These are phyloP conservation scores for Crossocerus cetratus DNA, from an alignment of 2,888 invertebrate genomes.

Conservation along the genomic window DNA sequence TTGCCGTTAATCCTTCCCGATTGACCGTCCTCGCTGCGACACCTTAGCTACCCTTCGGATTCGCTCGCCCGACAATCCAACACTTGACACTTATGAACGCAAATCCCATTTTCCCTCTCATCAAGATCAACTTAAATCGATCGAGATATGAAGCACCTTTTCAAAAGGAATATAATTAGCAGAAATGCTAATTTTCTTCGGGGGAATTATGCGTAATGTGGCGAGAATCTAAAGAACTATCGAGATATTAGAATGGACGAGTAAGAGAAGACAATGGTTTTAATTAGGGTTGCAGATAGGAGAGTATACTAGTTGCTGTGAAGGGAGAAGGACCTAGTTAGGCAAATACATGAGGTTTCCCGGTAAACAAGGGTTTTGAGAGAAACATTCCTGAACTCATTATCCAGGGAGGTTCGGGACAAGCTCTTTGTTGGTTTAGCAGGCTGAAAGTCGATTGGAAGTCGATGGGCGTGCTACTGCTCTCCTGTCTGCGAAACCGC, in stretches of 20 bases:
- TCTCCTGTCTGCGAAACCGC: slow-evolving; percentile 37
- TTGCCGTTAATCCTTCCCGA: slow-evolving; percentile 59
- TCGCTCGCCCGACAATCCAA: background rate
- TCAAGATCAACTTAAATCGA: no score
- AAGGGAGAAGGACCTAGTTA: background rate
- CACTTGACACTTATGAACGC: no score
- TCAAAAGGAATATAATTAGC: no score
- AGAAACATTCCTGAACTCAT: slow-evolving; percentile 44
- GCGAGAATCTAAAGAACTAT: no score
- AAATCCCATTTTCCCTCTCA: no score
- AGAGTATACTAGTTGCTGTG: no score
- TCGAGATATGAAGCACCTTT: no score
- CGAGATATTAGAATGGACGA: no score
- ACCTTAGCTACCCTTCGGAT: slow-evolving; percentile 13
- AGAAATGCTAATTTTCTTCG: no score
- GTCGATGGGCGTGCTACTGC: slow-evolving; percentile 25
- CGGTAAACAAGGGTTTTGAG: slow-evolving; percentile 12
- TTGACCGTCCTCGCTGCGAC: slow-evolving; percentile 37
- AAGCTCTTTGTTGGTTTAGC: slow-evolving; percentile 35
- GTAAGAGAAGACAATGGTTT: no score
- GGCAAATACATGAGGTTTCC: background rate
- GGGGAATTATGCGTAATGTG: no score
- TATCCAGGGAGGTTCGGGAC: slow-evolving; percentile 33
- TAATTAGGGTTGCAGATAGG: no score
- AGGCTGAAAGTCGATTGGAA: slow-evolving; percentile 16